phyloP scores from a whole-genome alignment of 2,888 invertebrate genomes.

The Busseola fusca region DNA sequence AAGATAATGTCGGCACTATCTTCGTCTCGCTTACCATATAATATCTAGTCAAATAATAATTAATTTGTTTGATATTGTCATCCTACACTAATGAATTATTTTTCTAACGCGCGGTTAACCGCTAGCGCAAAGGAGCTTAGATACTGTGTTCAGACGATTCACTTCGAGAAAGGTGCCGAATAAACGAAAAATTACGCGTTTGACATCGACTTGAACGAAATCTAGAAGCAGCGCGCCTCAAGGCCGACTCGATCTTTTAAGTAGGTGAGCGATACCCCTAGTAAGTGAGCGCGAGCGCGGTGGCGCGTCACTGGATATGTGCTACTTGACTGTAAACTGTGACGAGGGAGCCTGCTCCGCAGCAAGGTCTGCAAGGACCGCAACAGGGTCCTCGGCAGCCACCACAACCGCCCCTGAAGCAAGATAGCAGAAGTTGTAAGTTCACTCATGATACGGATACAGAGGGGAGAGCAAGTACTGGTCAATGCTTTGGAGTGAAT shows the following conservation, averaged over 20 bases:
- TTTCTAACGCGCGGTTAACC: not conserved
- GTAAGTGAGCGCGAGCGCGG: conserved; percentile 57
- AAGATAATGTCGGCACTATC: no score
- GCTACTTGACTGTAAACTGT: conserved; percentile 89
- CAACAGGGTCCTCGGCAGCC: conserved; percentile 63
- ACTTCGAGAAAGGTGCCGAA: not conserved
- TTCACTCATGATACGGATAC: not conserved
- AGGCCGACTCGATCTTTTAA: not conserved
- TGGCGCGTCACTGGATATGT: conserved; percentile 83
- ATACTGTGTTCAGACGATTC: not conserved
- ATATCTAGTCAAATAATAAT: no score
- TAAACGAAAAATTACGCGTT: not conserved
- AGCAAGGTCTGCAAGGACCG: conserved; percentile 69
- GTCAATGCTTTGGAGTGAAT: not conserved
- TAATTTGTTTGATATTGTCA: not conserved
- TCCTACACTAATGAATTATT: not conserved
- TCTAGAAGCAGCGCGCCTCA: not conserved
- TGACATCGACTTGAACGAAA: not conserved
- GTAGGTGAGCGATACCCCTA: conserved; percentile 8
- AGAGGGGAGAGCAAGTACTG: no score
- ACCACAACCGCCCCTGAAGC: conserved; percentile 71
- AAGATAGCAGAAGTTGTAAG: conserved; percentile 8
- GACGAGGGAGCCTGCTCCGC: conserved; percentile 79
- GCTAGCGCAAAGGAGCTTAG: not conserved
- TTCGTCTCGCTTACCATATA: no score